phyloP scores from a whole-genome alignment of 2,113 vertebrate species.

The Protobothrops flavoviridis region DNA sequence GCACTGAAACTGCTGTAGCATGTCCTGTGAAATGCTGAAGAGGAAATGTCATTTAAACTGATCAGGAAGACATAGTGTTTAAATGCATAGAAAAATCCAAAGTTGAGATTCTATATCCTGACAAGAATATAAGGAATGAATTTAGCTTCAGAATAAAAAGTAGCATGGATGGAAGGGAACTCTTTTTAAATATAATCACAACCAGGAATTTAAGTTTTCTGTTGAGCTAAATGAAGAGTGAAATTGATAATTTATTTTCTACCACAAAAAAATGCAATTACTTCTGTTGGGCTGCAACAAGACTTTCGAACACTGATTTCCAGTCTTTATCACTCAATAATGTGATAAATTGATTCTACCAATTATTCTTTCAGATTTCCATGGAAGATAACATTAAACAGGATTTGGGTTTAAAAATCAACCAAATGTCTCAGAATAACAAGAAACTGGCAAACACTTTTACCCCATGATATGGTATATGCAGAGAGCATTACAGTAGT shows the following conservation, averaged over 20 bases:
- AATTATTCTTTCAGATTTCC: background rate
- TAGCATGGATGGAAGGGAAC: background rate
- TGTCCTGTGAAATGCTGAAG: constrained; percentile 95
- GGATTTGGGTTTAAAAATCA: background rate
- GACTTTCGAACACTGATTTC: background rate
- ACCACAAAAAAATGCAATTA: background rate
- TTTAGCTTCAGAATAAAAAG: background rate
- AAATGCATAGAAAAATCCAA: constrained; percentile 22
- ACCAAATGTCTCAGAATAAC: background rate
- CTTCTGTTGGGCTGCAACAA: background rate
- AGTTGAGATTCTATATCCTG: background rate
- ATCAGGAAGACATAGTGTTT: background rate
- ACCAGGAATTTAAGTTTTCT: background rate
- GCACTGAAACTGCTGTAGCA: constrained; percentile 87
- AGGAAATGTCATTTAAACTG: constrained; percentile 36
- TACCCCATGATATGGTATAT: background rate
- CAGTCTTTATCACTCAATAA: background rate
- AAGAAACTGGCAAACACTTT: background rate
- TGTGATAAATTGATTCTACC: background rate
- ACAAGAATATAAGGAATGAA: background rate
- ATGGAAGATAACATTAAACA: background rate
- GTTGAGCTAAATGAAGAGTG: background rate
- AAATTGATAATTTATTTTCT: background rate
- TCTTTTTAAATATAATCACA: background rate
- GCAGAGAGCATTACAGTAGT: background rate